Evolutionary conservation across 53 echinoderm and acorn worm genomes (phyloP).

Genomic region (Glandiceps talaboti): DNA sequence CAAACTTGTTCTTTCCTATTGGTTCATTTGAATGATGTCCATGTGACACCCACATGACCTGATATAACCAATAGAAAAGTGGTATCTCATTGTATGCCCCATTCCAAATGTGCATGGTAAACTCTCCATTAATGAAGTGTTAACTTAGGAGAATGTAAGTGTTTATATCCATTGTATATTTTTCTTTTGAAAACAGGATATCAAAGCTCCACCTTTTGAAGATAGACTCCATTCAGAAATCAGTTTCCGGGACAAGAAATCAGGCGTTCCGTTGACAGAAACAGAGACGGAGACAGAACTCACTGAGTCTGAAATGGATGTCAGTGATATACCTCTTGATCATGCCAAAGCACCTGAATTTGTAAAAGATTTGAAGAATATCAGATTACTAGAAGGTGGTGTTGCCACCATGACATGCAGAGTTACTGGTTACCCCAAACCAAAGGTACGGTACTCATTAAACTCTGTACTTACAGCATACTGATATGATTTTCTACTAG

Average conservation of each 20-base stretch:
- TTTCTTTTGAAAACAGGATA: background rate
- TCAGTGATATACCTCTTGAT: constrained; percentile 46
- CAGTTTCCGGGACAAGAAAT: constrained; percentile 32
- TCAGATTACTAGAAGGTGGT: constrained; percentile 64
- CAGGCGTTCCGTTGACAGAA: constrained; percentile 57
- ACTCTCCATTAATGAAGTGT: too few species aligned
- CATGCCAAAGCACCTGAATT: constrained; percentile 51
- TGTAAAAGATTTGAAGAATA: constrained; percentile 89
- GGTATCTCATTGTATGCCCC: too few species aligned
- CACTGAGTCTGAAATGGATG: constrained; percentile 66
- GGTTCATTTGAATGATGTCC: too few species aligned
- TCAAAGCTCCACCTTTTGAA: constrained; percentile 46
- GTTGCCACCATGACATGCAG: constrained; percentile 67
- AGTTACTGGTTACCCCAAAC: constrained; percentile 71
- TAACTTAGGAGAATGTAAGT: too few species aligned
- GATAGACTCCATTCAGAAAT: constrained; percentile 51
- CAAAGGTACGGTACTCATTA: constrained; percentile 46
- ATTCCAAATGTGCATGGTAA: too few species aligned
- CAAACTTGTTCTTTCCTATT: too few species aligned
- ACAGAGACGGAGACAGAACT: constrained; percentile 81
- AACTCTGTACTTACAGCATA: background rate
- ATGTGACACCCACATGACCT: too few species aligned
- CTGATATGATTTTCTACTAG: background rate
- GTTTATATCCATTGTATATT: too few species aligned
- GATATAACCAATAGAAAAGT: too few species aligned